Conservation (phyloP, 2,113 vertebrate species). For the Limnothrissa miodon region DNA sequence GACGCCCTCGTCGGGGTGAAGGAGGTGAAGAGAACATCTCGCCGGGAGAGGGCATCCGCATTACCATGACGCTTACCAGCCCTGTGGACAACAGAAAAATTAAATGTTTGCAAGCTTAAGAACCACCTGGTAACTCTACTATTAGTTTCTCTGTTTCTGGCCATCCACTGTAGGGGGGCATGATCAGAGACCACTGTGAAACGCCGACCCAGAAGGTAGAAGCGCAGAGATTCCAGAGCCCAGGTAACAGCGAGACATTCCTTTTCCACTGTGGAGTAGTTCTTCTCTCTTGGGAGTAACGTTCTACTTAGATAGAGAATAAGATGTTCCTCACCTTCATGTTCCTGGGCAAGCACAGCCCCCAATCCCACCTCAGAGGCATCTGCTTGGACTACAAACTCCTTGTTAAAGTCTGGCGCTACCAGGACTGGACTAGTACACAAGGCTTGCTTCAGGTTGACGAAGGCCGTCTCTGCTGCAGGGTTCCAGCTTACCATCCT, state of each 20-base stretch:
- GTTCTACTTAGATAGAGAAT: background rate
- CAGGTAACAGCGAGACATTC: conserved; percentile 20
- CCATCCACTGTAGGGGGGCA: conserved; percentile 21
- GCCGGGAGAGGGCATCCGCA: background rate
- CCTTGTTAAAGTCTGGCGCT: background rate
- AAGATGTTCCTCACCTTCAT: background rate
- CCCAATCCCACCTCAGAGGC: background rate
- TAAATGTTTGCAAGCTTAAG: background rate
- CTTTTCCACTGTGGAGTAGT: background rate
- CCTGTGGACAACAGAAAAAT: background rate
- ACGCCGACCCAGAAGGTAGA: background rate
- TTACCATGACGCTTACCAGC: background rate
- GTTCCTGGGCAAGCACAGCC: background rate
- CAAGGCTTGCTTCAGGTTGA: background rate
- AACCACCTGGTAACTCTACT: conserved; percentile 3
- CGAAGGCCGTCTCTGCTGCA: background rate
- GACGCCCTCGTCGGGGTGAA: background rate
- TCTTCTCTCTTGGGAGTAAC: background rate
- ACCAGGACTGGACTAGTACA: background rate
- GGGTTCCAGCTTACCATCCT: background rate
- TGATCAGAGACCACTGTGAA: conserved; percentile 15
- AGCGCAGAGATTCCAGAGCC: background rate
- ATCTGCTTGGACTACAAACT: background rate
- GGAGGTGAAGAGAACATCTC: background rate
- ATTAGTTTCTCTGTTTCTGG: background rate